phyloP scores from a whole-genome alignment of 2,797 vertebrate species.

The Microchirus variegatus region DNA sequence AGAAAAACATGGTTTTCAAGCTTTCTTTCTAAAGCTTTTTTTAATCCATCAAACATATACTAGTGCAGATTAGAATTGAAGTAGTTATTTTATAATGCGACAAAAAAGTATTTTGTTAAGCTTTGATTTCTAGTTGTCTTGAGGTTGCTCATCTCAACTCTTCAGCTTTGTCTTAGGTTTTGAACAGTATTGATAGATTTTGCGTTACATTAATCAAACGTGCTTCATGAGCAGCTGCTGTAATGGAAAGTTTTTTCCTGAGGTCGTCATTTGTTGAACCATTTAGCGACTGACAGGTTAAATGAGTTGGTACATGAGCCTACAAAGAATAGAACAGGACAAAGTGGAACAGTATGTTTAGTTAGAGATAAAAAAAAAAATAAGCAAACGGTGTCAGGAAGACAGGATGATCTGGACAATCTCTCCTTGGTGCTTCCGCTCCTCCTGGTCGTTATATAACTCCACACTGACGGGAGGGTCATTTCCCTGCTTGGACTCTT shows the following conservation, averaged over 20 bases:
- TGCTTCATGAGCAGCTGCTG: conserved; percentile 1
- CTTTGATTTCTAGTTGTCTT: not conserved
- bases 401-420: conserved; percentile 58
- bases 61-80: not conserved
- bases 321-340: conserved; percentile 35
- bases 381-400: conserved; percentile 38
- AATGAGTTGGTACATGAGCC: conserved; percentile 10
- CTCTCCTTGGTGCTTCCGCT: conserved; percentile 35
- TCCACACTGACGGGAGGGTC: conserved; percentile 29
- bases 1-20: not conserved
- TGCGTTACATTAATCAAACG: no score
- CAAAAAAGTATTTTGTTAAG: not conserved
- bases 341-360: conserved; percentile 55
- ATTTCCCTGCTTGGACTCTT: conserved; percentile 39
- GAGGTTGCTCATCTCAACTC: no score
- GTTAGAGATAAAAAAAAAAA: conserved; percentile 20
- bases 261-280: conserved; percentile 1
- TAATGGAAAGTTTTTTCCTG: not conserved
- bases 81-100: no score
- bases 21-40: not conserved
- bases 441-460: conserved; percentile 56
- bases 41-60: not conserved
- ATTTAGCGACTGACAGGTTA: conserved; percentile 19
- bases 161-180: no score
- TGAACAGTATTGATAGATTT: no score